Conservation (phyloP, 2,797 vertebrate genomes). For the Phoebastria nigripes region DNA sequence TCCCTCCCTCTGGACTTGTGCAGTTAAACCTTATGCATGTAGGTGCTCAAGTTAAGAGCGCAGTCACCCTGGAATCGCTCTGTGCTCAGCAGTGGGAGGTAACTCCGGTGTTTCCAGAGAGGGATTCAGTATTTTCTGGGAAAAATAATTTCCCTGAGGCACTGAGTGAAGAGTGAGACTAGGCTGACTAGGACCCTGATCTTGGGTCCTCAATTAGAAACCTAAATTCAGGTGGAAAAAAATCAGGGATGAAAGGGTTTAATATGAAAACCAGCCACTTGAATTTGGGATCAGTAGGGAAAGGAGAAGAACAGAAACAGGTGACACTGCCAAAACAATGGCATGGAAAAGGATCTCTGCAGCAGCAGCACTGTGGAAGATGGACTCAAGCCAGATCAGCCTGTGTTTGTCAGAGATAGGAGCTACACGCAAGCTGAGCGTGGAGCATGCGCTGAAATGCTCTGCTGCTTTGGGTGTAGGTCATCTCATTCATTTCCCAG, state of each 20-base stretch:
- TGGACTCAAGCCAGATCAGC: not conserved
- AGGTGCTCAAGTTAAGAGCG: not conserved
- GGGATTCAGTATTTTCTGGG: not conserved
- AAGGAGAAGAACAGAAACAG: not conserved
- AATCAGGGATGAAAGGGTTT: not conserved
- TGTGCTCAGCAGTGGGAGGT: not conserved
- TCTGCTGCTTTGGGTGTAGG: not conserved
- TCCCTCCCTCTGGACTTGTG: not conserved
- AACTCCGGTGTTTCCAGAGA: not conserved
- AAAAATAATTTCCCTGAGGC: not conserved
- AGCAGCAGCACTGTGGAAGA: not conserved
- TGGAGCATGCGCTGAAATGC: not conserved
- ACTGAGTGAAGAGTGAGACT: not conserved
- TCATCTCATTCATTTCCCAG: not conserved
- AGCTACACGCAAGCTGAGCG: not conserved
- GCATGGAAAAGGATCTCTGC: not conserved
- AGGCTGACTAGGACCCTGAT: not conserved
- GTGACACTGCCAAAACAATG: not conserved
- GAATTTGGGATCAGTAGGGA: not conserved
- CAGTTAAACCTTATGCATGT: fast-evolving
- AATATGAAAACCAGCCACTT: fast-evolving
- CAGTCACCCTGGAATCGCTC: not conserved
- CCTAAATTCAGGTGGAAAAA: not conserved
- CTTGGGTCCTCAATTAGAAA: not conserved
- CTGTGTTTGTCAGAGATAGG: not conserved